Evolutionary conservation across 2,888 invertebrate species (phyloP), one percentile per base, ranked within the genome.

Genomic region (Euproctis similis): DNA sequence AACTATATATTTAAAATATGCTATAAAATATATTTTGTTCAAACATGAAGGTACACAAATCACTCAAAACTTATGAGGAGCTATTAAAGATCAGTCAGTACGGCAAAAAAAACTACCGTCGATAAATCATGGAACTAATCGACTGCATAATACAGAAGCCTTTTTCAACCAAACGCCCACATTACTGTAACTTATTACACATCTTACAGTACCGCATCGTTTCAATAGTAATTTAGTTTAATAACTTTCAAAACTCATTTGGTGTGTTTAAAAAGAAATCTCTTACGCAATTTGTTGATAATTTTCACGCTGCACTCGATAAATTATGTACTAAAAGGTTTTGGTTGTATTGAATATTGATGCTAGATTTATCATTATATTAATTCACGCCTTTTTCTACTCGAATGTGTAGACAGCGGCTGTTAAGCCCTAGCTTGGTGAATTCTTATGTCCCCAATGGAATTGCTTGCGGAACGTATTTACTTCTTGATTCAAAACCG

Each of bases 231-330:
- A 77, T 78, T 78, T 76, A 61, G 63, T 61, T 71, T 78, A 76
- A 80, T 78, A 75, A 73, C 76, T 72, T 69, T 62, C 57, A 71
- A 71, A 77, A 70, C 67, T 73, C 71, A 73, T 77, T 73, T 73
- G 42, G 46, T 41, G 50, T 55, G 57, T 56, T 65, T 60, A 56
- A 62, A 62, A n/a, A n/a, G 57, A 63, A 64, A 55, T 51, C 38
- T 30, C 42, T 52, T 46, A 42, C 37, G 41, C 34, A 37, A 43
- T 53, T 48, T 46, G 34, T 29, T 28, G 17, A 37, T 42, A 42
- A 41, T 42, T 51, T 52, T 39, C 26, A 39, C 24, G 34, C 24
- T 12, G 17, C n/a, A n/a, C n/a, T n/a, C n/a, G n/a, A n/a, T n/a
- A n/a, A n/a, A n/a, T n/a, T n/a, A n/a, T n/a, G n/a, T n/a, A n/a